Evolutionary conservation across 2,888 invertebrate genomes (phyloP).

Genomic region (Ornithoptera priamus): DNA sequence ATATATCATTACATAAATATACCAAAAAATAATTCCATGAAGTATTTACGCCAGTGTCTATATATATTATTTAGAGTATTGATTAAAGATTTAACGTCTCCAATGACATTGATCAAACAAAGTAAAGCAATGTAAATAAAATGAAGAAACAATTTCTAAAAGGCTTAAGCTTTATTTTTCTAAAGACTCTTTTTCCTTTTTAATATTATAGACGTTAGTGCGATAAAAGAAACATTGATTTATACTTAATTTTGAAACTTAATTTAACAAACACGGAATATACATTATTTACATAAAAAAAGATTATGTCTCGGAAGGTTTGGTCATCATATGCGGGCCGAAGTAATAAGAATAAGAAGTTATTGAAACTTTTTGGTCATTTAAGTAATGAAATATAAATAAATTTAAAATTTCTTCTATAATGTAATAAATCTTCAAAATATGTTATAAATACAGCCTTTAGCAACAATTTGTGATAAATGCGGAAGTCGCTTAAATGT

Average conservation of each 20-base stretch:
- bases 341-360: not conserved
- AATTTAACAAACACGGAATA: not conserved
- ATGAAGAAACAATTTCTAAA: no score
- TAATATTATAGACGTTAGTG: not conserved
- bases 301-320: not conserved
- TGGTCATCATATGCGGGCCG: not conserved
- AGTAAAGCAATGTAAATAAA: no score
- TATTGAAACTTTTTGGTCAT: not conserved
- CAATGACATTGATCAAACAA: no score
- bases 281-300: not conserved
- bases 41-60: no score
- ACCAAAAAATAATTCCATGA: no score
- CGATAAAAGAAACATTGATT: not conserved
- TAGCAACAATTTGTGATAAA: not conserved
- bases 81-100: no score
- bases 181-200: not conserved
- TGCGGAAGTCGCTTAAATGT: constrained; percentile 3
- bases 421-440: not conserved
- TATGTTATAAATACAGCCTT: not conserved
- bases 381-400: not conserved
- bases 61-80: no score
- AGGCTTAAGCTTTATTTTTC: not conserved
- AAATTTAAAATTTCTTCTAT: not conserved
- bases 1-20: no score
- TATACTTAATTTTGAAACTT: not conserved